These are phyloP conservation scores for Syngnathus typhle DNA, from an alignment of 2,113 vertebrate species.

Conservation along the genomic window DNA sequence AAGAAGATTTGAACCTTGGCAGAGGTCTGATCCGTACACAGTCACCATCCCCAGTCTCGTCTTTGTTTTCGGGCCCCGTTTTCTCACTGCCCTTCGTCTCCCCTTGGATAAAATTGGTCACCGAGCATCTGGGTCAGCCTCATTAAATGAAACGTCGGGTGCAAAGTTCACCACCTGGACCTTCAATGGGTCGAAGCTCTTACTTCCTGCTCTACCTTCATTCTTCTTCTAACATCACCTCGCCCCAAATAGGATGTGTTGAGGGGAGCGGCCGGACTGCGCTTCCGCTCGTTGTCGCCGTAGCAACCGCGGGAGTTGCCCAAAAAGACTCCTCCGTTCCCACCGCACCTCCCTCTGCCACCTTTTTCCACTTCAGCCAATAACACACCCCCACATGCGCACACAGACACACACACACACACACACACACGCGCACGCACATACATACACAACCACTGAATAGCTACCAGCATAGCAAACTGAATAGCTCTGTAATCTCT, in stretches of 20 bases:
- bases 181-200: constrained; percentile 1
- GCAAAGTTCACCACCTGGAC: constrained; percentile 16
- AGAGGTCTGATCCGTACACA: no score
- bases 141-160: neutral
- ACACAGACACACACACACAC: constrained; percentile 37
- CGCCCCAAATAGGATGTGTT: constrained; percentile 68
- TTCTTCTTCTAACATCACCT: constrained; percentile 26
- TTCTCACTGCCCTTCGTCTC: neutral
- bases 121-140: neutral
- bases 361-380: constrained; percentile 54
- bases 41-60: no score
- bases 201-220: neutral
- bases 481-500: constrained; percentile 51
- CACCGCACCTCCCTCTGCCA: constrained; percentile 44
- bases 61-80: neutral
- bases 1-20: no score
- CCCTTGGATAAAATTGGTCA: neutral
- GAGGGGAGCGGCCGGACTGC: constrained; percentile 57
- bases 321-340: constrained; percentile 54
- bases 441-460: constrained; percentile 40
- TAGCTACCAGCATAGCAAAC: constrained; percentile 50
- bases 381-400: constrained; percentile 39
- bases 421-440: constrained; percentile 30
- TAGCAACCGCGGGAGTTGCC: constrained; percentile 70
- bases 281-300: constrained; percentile 68